phyloP scores from a whole-genome alignment of 64 coral and sea anemone species.

The Dendronephthya gigantea region DNA sequence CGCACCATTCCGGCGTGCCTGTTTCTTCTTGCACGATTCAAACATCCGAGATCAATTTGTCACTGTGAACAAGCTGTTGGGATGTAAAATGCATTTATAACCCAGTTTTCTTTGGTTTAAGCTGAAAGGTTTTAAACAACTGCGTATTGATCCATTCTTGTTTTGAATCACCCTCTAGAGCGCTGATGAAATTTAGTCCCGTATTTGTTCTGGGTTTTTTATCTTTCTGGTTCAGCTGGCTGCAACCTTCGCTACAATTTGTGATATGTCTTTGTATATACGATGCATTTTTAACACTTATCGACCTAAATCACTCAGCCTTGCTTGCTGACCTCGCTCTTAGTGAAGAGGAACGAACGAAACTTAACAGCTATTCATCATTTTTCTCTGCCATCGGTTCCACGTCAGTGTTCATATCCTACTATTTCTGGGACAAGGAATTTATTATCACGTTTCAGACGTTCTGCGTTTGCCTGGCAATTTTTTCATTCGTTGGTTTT shows the following conservation, averaged over 20 bases:
- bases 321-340: constrained; percentile 85
- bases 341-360: constrained; percentile 58
- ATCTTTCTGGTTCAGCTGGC: constrained; percentile 81
- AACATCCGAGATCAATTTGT: too few relatives aligned
- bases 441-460: constrained; percentile 63
- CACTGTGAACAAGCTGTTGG: too few relatives aligned
- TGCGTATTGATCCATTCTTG: background rate
- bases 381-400: constrained; percentile 73
- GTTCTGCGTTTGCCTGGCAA: constrained; percentile 55
- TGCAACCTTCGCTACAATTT: constrained; percentile 79
- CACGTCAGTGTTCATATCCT: constrained; percentile 79
- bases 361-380: constrained; percentile 81
- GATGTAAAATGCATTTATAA: too few relatives aligned
- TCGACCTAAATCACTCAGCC: constrained; percentile 92
- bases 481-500: constrained; percentile 70
- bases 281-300: constrained; percentile 74
- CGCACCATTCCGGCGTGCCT: too few relatives aligned
- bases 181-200: constrained; percentile 65
- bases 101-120: too few relatives aligned
- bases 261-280: constrained; percentile 93
- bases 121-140: too few relatives aligned
- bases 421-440: constrained; percentile 72
- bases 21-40: too few relatives aligned
- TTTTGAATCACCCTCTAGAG: constrained; percentile 22
- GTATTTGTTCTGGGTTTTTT: constrained; percentile 75